Base-by-base conservation (phyloP, 2,113 vertebrate species). In the Cichladusa arquata region DNA sequence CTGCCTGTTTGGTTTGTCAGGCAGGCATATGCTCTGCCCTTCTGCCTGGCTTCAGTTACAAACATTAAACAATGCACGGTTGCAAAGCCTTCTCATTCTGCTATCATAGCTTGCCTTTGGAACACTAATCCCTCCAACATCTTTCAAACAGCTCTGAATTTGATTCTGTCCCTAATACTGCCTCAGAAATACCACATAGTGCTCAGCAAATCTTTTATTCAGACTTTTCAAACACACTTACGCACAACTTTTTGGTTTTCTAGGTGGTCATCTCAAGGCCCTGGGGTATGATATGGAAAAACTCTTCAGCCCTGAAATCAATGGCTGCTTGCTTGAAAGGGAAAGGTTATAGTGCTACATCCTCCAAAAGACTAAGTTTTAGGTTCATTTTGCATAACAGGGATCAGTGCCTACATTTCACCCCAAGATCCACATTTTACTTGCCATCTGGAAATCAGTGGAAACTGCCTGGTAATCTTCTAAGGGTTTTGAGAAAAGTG, bases 11-110 rank as follows among this genome's bases (percentile, higher is more conserved):
- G 72, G 61, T 70, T 81, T 76, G 31, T 89, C 69, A 56, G 91
- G 69, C 56, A 79, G 86, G 86, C 80, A 28, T 74, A 67, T 2
- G 15, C 26, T 36, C 72, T 92, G 83, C 74, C 47, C 66, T 83
- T 86, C 71, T 86, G 82, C 66, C 86, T 92, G 72, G 44, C 77
- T 95, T 76, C 86, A 51, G 4, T 48, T 48, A 81, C 67, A 94
- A 92, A 11, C n/a, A 40, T 51, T 44, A 36, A 57, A 92, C 76
- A 88, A 86, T 38, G 34, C 53, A 14, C 5, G 4, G 53, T 20
- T 51, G 73, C 47, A 66, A 86, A 93, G 67, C 66, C 62, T 73
- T 86, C 3, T 2, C 47, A 26, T 69, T 61, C 70, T 70, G 54
- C 57, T 86, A 13, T 78, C 51, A 42, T 16, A 40, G 54, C 47